Evolutionary conservation across 2,113 vertebrate species (phyloP).

Genomic region (Psittacara wagleri): DNA sequence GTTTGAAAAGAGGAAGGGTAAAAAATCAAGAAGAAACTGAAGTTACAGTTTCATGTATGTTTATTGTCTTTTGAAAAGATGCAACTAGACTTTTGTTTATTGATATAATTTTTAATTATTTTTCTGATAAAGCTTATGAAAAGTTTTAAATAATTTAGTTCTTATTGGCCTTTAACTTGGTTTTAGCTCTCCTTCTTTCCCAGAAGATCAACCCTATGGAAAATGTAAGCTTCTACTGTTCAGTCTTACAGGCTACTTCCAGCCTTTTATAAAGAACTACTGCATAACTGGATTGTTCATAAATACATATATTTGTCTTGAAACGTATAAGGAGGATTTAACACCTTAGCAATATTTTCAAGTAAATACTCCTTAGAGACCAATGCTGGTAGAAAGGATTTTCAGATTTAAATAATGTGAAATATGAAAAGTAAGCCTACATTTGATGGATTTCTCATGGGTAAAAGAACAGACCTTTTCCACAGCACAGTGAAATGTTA

Average conservation of each 20-base stretch:
- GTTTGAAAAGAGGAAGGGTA: not conserved
- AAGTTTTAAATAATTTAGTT: not conserved
- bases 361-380: not conserved
- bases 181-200: not conserved
- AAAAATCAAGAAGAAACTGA: not conserved
- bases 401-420: not conserved
- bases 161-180: not conserved
- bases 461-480: not conserved
- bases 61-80: not conserved
- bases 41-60: not conserved
- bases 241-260: not conserved
- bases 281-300: not conserved
- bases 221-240: not conserved
- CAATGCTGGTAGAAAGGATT: not conserved
- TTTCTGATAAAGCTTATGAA: not conserved
- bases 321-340: not conserved
- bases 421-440: not conserved
- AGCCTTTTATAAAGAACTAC: not conserved
- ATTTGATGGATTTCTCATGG: not conserved
- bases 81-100: accelerated
- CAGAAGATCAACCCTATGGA: not conserved
- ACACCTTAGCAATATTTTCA: not conserved
- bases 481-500: not conserved
- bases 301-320: not conserved
- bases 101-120: not conserved